phyloP scores from a whole-genome alignment of 2,797 vertebrate species.

The Fistularia commersonii region DNA sequence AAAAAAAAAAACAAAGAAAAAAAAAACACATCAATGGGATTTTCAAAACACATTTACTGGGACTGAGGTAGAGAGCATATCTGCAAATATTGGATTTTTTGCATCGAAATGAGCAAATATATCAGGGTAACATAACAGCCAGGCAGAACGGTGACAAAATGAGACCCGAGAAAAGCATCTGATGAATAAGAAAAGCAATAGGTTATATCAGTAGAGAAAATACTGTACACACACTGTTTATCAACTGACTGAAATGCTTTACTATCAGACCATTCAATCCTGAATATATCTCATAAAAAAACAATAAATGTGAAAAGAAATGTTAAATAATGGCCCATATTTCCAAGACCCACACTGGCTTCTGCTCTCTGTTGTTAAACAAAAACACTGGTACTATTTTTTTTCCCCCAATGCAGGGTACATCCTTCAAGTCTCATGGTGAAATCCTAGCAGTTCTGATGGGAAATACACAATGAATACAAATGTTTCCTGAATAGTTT shows the following conservation, averaged over 20 bases:
- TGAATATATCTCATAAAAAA: too few relatives aligned
- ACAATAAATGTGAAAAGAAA: too few relatives aligned
- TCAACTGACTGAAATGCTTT: conserved; percentile 6
- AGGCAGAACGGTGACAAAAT: conserved; percentile 53
- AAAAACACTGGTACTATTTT: too few relatives aligned
- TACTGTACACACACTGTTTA: conserved; percentile 5
- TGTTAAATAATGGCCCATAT: too few relatives aligned
- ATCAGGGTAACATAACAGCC: conserved; percentile 62
- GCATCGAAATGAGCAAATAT: conserved; percentile 62
- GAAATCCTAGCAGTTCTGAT: too few relatives aligned
- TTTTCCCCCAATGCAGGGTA: too few relatives aligned
- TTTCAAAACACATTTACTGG: conserved; percentile 69
- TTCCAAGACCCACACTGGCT: too few relatives aligned
- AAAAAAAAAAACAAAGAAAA: conserved; percentile 12
- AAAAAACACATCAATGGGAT: conserved; percentile 60
- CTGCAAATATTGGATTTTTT: conserved; percentile 70
- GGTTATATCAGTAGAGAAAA: conserved; percentile 51
- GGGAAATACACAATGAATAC: too few relatives aligned
- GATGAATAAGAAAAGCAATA: conserved; percentile 56
- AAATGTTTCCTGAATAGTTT: too few relatives aligned
- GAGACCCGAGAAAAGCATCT: conserved; percentile 33
- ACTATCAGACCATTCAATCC: too few relatives aligned
- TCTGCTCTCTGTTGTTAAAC: too few relatives aligned
- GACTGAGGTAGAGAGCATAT: conserved; percentile 59
- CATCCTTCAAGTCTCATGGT: too few relatives aligned